Base-by-base conservation (phyloP, 2,797 vertebrate species). In the Malacoctenus gilli region DNA sequence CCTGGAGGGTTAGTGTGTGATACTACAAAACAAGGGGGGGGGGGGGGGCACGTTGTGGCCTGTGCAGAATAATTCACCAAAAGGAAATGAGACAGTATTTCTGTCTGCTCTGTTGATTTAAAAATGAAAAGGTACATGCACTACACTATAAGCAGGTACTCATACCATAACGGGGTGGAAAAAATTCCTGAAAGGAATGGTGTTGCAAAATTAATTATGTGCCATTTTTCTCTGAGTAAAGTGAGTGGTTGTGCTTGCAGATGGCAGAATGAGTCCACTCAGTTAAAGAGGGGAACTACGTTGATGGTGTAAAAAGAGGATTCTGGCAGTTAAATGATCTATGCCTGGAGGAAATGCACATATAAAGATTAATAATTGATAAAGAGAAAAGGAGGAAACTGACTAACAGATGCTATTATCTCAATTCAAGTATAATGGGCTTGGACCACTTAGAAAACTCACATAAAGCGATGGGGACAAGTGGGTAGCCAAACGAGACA, bases 311-410 rank as follows among this genome's bases (percentile, higher is more conserved):
- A 21, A 58, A 60, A 55, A 49, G 31, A 62, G 9, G 56, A 53
- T 70, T 64, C 42, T 34, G 35, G n/a, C 31, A 68, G 54, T 63
- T 54, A 58, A 82, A 85, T 75, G 14, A 84, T 68, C 52, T 18
- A 38, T 62, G 68, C 63, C 59, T 36, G 49, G 59, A 70, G 67
- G 75, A 85, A 80, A 76, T 75, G 56, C 49, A 73, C 63, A 47
- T 59, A 57, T 28, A 57, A 14, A 73, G 58, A 73, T 87, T 32
- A 85, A 85, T 85, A 80, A 88, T 79, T 79, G 65, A 86, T 80
- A 30, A 71, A 60, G 72, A 73, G 52, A 68, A 42, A 74, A 28
- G 52, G 39, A 8, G 0, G 4, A 15, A 67, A 84, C 79, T 73
- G 72, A 86, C 74, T 83, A 82, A 83, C 74, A 82, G 52, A 68